Base-by-base conservation (phyloP, 2,113 vertebrate species). In the Strix uralensis region DNA sequence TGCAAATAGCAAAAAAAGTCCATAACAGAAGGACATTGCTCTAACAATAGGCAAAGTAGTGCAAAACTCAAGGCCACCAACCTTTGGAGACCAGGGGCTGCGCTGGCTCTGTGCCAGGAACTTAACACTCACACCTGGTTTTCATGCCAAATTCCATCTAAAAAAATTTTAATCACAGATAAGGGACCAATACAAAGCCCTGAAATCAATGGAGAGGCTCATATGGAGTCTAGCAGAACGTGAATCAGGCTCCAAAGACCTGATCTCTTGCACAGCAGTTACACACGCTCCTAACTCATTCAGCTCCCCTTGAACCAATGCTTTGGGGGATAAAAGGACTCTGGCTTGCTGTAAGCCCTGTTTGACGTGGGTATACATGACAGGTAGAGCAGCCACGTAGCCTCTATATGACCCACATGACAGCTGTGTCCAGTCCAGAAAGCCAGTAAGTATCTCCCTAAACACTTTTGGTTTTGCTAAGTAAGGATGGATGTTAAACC, bases 11-110 rank as follows among this genome's bases (percentile, higher is more conserved):
- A 77, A 84, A 23, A 46, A 26, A 2, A 34, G 91, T 85, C 90
- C 69, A 19, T 74, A 98, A 97, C 94, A 97, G 97, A 96, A 96
- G 95, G 96, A 97, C 86, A 66, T 83, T 94, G 91, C 91, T 95
- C 69, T 96, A 97, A 97, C 96, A 91, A 93, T 95, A 93, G 94
- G 86, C 90, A 89, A 95, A 96, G 91, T 19, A 88, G 55, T 67
- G 47, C 83, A 86, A 94, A 97, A 91, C n/a, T 46, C 69, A 83
- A 92, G 94, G 91, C 90, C 96, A 94, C 92, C 92, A 95, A 42
- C 69, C 52, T 81, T 92, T 46, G 65, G 80, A 89, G 59, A 94
- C 38, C 12, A 75, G 73, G 59, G 88, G 10, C 95, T 94, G 36
- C 1, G 0, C 66, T 86, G 94, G 90, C 90, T 80, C 79, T 1